Percentiles rank a stretch among this genome's conserved stretches.
phyloP scores from a whole-genome alignment of 2,113 vertebrate genomes.

The Sphaerodactylus townsendi region DNA sequence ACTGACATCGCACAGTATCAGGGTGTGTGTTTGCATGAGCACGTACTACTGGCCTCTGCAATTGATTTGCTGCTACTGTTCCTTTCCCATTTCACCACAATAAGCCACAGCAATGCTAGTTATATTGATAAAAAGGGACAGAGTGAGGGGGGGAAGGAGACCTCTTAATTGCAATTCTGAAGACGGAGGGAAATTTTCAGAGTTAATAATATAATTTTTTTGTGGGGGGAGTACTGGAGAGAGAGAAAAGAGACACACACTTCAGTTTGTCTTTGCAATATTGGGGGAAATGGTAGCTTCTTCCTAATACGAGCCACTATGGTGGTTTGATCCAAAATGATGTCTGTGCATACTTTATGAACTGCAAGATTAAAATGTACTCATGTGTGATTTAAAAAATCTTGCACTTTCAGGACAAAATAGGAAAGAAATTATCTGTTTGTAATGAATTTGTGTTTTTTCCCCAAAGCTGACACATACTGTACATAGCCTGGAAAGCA shows the following conservation, averaged over 20 bases:
- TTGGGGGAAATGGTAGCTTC: background rate
- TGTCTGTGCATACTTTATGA: no score
- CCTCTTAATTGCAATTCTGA: background rate
- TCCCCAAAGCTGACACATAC: constrained; percentile 19
- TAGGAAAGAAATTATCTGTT: constrained; percentile 35
- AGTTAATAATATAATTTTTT: background rate
- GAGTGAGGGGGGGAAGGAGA: background rate
- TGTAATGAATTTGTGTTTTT: constrained; percentile 38
- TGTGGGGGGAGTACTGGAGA: background rate
- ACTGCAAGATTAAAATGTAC: background rate
- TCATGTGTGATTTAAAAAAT: background rate
- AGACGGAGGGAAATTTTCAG: background rate
- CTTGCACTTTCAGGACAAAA: constrained; percentile 20
- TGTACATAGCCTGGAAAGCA: constrained; percentile 53
- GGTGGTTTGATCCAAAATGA: background rate
- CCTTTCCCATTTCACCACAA: no score
- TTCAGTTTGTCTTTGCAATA: background rate
- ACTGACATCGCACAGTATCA: no score
- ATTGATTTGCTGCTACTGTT: no score
- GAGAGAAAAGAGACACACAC: rapidly evolving
- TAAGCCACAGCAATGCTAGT: no score
- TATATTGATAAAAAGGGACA: no score
- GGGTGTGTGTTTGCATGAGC: no score
- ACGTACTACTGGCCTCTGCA: no score
- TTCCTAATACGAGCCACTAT: background rate